phyloP scores from a whole-genome alignment of 2,113 vertebrate species.

The Aptenodytes patagonicus region DNA sequence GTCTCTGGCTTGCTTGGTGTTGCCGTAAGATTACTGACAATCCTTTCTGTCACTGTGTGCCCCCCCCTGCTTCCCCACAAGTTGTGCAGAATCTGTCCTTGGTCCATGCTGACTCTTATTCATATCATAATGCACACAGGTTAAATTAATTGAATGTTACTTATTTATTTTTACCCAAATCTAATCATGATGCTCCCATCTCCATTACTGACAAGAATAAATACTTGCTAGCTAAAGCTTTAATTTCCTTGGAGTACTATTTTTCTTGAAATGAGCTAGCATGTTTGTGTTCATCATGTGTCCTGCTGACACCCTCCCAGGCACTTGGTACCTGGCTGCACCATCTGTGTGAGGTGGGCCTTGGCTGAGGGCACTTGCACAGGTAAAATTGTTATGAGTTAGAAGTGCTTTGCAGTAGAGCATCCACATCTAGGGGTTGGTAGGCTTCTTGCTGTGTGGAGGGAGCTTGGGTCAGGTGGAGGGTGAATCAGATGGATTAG shows the following conservation, averaged over 20 bases:
- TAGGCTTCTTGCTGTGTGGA: not conserved
- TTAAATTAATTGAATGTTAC: not conserved
- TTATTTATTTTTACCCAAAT: not conserved
- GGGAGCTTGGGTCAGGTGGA: not conserved
- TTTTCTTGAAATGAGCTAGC: not conserved
- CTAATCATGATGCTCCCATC: not conserved
- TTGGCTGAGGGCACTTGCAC: not conserved
- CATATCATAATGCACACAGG: not conserved
- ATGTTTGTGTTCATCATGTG: not conserved
- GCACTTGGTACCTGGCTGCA: not conserved
- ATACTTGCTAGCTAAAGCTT: not conserved
- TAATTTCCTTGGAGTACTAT: not conserved
- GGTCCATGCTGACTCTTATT: not conserved
- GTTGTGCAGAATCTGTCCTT: not conserved
- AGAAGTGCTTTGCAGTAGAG: not conserved
- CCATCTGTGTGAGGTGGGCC: not conserved
- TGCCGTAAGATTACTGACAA: not conserved
- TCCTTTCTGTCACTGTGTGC: not conserved
- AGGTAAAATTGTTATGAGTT: not conserved
- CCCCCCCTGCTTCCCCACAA: not conserved
- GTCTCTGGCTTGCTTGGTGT: not conserved
- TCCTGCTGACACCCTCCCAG: not conserved
- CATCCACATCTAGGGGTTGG: rapidly evolving
- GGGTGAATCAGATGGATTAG: not conserved
- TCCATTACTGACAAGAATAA: not conserved